Evolutionary conservation across 2,797 vertebrate genomes (phyloP).

Genomic region (Babyrousa celebensis): DNA sequence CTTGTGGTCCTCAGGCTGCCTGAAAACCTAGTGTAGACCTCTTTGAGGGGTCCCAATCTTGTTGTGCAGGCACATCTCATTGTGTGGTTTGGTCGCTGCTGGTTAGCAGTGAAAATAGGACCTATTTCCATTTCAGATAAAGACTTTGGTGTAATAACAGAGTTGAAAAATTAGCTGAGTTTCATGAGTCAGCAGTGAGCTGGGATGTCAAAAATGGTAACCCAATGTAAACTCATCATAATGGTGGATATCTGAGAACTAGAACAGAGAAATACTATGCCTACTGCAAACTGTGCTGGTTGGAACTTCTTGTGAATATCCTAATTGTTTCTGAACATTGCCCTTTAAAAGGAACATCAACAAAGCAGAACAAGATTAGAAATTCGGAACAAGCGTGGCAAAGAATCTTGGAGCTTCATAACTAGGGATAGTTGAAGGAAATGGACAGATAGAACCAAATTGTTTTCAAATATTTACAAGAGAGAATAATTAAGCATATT

Average conservation of each 20-base stretch:
- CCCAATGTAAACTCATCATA: not conserved
- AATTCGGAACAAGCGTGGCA: not conserved
- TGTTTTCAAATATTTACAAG: conserved; percentile 6
- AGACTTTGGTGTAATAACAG: not conserved
- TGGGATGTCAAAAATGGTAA: not conserved
- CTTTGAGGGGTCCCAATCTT: not conserved
- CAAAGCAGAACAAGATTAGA: not conserved
- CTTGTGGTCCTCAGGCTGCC: not conserved
- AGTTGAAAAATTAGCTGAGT: not conserved
- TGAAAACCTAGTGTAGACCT: conserved; percentile 3
- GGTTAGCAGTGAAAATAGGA: not conserved
- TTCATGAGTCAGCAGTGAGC: conserved; percentile 1
- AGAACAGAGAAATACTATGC: not conserved
- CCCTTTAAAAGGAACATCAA: not conserved
- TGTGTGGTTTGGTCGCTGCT: not conserved
- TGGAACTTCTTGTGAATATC: not conserved
- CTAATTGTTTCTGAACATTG: not conserved
- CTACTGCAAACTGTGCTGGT: not conserved
- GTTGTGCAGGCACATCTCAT: not conserved
- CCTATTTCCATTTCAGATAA: conserved; percentile 20
- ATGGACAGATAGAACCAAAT: not conserved
- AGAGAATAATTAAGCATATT: not conserved
- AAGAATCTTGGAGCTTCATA: conserved; percentile 8
- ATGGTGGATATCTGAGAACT: not conserved
- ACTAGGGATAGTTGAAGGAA: not conserved